These are phyloP conservation scores for Grapholita molesta DNA, from an alignment of 1,140 invertebrate species.

Conservation along the genomic window DNA sequence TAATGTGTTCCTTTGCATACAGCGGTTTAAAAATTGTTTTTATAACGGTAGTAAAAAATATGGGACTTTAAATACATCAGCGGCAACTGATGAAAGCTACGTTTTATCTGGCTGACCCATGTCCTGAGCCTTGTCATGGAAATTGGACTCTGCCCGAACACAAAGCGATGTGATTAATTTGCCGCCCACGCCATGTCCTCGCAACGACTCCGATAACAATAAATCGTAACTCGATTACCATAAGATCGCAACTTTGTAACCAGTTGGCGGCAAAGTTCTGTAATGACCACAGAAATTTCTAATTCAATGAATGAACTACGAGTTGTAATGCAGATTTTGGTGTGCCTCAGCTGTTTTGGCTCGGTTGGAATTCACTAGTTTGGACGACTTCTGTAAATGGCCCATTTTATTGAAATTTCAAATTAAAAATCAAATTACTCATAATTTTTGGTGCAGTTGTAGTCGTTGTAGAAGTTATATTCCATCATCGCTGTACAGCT, in stretches of 20 bases:
- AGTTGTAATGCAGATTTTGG: not conserved
- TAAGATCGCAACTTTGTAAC: constrained; percentile 8
- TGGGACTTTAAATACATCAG: not conserved
- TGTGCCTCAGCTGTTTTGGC: not conserved
- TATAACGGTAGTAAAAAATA: not conserved
- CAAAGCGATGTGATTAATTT: constrained; percentile 31
- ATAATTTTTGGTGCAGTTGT: no score
- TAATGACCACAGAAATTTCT: not conserved
- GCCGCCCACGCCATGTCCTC: not conserved
- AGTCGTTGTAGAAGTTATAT: no score
- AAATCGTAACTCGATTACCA: constrained; percentile 9
- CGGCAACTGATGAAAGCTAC: constrained; percentile 9
- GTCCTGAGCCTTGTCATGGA: constrained; percentile 27
- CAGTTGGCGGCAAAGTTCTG: not conserved
- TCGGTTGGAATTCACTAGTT: not conserved
- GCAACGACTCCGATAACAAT: constrained; percentile 5
- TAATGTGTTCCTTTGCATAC: no score
- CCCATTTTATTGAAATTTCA: no score
- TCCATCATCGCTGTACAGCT: no score
- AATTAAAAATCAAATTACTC: no score
- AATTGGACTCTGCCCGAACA: constrained; percentile 22
- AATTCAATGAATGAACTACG: not conserved
- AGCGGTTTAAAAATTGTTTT: no score
- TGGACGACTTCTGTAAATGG: not conserved
- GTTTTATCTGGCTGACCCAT: constrained; percentile 24